Base-by-base conservation (phyloP, 1,140 invertebrate genomes). In the Lepidurus packardi region DNA sequence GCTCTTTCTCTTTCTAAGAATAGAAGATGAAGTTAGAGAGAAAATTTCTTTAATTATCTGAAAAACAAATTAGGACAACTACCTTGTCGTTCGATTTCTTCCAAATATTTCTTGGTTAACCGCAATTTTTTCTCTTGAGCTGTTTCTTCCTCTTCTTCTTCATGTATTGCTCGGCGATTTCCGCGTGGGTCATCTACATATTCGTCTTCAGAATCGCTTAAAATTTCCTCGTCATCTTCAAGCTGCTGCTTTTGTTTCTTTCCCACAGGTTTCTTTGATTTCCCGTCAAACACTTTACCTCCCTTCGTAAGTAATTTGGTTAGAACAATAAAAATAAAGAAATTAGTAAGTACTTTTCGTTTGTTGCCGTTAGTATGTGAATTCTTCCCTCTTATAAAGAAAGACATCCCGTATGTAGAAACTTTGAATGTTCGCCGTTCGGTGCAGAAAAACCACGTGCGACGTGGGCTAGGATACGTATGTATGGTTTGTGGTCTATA, bases 101-200 rank as follows among this genome's bases (percentile, higher is more conserved):
- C 86, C 45, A 98, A 86, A 86, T 96, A 96, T 84, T 93, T 89
- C 84, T 96, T 96, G 0, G 95, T 94, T 79, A 97, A 85, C 45
- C 93, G 87, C 45, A 98, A 81, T 82, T 93, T 92, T 83, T 97
- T 97, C 82, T 97, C 93, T 84, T 97, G 93, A 0, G 92, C 90
- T 8, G 94, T 97, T 82, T 90, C 88, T 84, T 93, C 91, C 79
- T 91, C 87, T 79, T 93, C 91, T 81, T 91, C 91, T n/a, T 65
- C 53, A 21, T 65, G 16, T 7, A 65, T 21, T 78, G 90, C 89
- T 11, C 53, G 53, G 53, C 53, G 53, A 21, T 65, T 65, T 7
- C 53, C 53, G 5, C 21, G 16, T 21, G 53, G 53, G 21, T 65
- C 8, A n/a, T 65, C 53, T 13, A 65, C 21, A 65, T 65, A 65